A percentile compares a stretch with the other conserved stretches of the same genome.
These are phyloP conservation scores for Agrochola macilenta DNA, from an alignment of 2,888 invertebrate species.

Conservation along the genomic window DNA sequence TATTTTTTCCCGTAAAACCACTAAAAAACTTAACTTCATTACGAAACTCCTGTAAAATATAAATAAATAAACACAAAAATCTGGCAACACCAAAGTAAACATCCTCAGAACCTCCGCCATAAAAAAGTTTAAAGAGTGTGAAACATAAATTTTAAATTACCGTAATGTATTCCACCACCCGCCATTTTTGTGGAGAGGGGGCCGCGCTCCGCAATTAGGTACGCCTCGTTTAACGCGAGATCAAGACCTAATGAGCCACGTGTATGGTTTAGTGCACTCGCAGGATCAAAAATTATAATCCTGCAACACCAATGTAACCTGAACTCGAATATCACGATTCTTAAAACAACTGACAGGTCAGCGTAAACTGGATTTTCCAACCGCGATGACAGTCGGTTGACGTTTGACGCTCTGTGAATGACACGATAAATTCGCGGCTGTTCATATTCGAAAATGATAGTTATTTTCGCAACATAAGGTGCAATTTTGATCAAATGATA, in stretches of 20 bases:
- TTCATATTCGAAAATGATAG: conserved; percentile 63
- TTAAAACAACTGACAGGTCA: conserved; percentile 54
- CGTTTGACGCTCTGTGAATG: conserved; percentile 77
- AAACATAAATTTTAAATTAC: conserved; percentile 84
- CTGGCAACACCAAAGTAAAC: conserved; percentile 63
- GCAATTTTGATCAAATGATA: conserved; percentile 58
- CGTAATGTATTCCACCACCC: conserved; percentile 76
- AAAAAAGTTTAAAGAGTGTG: conserved; percentile 78
- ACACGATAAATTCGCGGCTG: conserved; percentile 68
- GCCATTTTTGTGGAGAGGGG: conserved; percentile 77
- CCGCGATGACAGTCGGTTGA: conserved; percentile 80
- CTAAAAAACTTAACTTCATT: conserved; percentile 40
- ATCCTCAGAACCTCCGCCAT: conserved; percentile 50
- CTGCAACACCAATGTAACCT: conserved; percentile 70
- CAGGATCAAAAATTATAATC: conserved; percentile 87
- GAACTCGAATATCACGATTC: conserved; percentile 57
- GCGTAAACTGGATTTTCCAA: conserved; percentile 62
- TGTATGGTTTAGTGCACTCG: conserved; percentile 86
- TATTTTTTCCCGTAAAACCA: conserved; percentile 5
- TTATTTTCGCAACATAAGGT: conserved; percentile 65
- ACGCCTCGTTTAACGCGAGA: conserved; percentile 86
- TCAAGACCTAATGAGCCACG: conserved; percentile 88
- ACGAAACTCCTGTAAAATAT: conserved; percentile 35
- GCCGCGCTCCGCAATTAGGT: conserved; percentile 83
- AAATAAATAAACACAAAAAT: conserved; percentile 62